Base-by-base conservation (phyloP, 2,113 vertebrate species). In the Rhinolophus ferrumequinum region DNA sequence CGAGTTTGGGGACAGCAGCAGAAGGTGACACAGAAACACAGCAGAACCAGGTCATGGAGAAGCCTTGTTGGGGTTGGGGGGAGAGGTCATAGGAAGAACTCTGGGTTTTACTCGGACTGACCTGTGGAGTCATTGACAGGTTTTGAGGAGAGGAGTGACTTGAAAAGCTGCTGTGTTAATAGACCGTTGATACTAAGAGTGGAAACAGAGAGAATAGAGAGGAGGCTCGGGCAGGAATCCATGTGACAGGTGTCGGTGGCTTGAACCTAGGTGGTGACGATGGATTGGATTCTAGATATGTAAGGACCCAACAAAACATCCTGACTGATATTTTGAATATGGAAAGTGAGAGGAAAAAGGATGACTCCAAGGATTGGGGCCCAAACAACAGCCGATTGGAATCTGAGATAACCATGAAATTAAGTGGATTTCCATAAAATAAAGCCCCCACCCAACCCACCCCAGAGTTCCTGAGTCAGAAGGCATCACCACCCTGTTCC, bases 351-450 rank as follows among this genome's bases (percentile, higher is more conserved):
- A 89, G 26, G 50, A 2, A 56, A 72, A 22, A 41, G 22, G 47
- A 30, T 72, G 58, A n/a, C 33, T 2, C n/a, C 38, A 69, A 69
- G 16, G 41, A 30, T n/a, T 75, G 33, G 16, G 56, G 0, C 47
- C 38, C 33, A 22, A 88, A 33, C 24, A 35, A 22, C 22, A 41
- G 38, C 66, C 24, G 8, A 11, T 7, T 72, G 18, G 80, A 77
- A 70, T 93, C 52, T n/a, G 54, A 87, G 30, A 30, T 50, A 70
- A 66, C 21, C 41, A 21, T 72, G 52, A 76, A 64, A 73, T 86
- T 73, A 28, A 38, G 58, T 10, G 6, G 80, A 38, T 28, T 44
- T 30, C 73, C 54, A 30, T 19, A 28, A n/a, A 86, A 66, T 33
- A 50, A 41, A 80, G 67, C 19, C 52, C 52, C 60, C 67, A 44